Evolutionary conservation across 2,797 vertebrate species (phyloP), one percentile per base, ranked within the genome.

Genomic region (Enteromius afrohamiltoni): DNA sequence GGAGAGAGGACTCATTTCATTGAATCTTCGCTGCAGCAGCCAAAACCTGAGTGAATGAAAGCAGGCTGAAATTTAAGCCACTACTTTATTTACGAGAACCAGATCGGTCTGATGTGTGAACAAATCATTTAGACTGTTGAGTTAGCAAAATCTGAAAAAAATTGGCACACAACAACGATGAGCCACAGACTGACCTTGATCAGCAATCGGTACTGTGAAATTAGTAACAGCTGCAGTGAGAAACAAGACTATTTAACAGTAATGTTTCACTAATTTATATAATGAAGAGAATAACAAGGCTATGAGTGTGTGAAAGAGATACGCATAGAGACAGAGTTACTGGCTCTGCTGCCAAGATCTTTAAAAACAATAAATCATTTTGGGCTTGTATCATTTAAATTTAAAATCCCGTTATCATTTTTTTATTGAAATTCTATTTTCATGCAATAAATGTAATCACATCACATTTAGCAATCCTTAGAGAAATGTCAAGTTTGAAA

Each of bases 211-310:
- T 31, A 31, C 31, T 31, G 5, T 16, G 19, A 34, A 51, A 80
- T 31, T 53, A 71, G 65, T 29, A 64, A 11, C 58, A 49, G 51
- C 23, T 29, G 17, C n/a, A n/a, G 17, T 21, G 47, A 40, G 40
- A 26, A 64, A 62, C 45, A 42, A 65, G 70, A 34, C 21, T 75
- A 26, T 49, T 40, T 55, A 82, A 40, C 42, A 53, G 29, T 67
- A 51, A 64, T 51, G 19, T 74, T 53, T 40, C 21, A 75, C 31
- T 9, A 21, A 11, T 51, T 67, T 16, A 51, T 37, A 79, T 49
- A 67, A 67, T 70, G 47, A 70, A 42, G 47, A 51, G 42, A 79
- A 34, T 67, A 40, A 26, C 37, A 31, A 26, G 45, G 23, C 17
- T 64, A 29, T 19, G 55, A 62, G 16, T 8, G 1, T 42, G 73